A percentile compares a stretch with the other conserved stretches of the same genome.
phyloP scores from a whole-genome alignment of 2,113 vertebrate genomes.

The Oceanodroma tethys region DNA sequence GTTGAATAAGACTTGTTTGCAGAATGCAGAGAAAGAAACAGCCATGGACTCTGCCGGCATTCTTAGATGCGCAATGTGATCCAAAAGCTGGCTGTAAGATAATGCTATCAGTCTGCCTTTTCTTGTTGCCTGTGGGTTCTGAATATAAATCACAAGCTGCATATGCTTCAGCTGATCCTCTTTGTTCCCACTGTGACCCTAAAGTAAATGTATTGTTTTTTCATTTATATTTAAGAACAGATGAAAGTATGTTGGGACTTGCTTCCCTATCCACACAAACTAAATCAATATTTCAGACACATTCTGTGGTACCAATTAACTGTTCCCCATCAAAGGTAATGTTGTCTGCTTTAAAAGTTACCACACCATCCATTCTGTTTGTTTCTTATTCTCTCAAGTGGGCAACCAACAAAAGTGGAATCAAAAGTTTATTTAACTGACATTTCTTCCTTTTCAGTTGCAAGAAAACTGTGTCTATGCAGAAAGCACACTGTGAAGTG shows the following conservation, averaged over 20 bases:
- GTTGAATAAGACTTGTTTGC: background rate
- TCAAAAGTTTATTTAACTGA: constrained; percentile 11
- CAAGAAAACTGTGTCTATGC: background rate
- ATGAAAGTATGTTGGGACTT: constrained; percentile 61
- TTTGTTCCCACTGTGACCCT: constrained; percentile 53
- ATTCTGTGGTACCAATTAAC: constrained; percentile 16
- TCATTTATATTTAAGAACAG: constrained; percentile 72
- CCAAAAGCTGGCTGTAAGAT: background rate
- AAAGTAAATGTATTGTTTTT: constrained; percentile 66
- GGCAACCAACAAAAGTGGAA: background rate
- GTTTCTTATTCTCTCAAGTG: background rate
- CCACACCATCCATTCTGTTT: background rate
- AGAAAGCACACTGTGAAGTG: background rate
- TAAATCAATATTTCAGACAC: constrained; percentile 51
- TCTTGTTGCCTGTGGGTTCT: constrained; percentile 24
- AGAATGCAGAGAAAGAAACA: background rate
- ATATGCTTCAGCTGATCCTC: constrained; percentile 24
- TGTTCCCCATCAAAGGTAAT: background rate
- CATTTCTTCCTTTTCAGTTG: background rate
- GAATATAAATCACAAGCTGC: constrained; percentile 45
- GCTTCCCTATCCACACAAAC: background rate
- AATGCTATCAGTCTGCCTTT: constrained; percentile 33
- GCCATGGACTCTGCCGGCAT: background rate
- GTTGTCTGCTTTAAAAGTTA: background rate
- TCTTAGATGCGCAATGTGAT: constrained; percentile 37